phyloP scores from a whole-genome alignment of 2,797 vertebrate species.

The Babyrousa celebensis region DNA sequence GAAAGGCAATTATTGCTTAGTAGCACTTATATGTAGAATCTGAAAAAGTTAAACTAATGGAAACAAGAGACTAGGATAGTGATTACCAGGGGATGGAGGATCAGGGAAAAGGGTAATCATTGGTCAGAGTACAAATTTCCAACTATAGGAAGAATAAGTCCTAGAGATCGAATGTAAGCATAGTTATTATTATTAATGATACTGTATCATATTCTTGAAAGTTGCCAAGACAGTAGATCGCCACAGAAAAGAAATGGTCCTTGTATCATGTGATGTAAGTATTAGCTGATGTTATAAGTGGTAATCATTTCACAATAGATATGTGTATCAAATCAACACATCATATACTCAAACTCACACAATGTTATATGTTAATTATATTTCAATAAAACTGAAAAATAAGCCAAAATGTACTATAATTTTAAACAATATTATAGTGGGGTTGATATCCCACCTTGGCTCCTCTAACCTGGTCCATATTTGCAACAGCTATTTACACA shows the following conservation, averaged over 20 bases:
- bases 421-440: not conserved
- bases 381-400: not conserved
- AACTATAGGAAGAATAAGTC: not conserved
- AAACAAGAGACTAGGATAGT: not conserved
- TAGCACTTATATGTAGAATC: not conserved
- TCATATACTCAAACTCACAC: not conserved
- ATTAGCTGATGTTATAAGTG: not conserved
- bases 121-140: not conserved
- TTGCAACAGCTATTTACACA: not conserved
- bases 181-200: not conserved
- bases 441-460: not conserved
- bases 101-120: rapidly evolving
- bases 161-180: not conserved
- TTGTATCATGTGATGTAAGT: not conserved
- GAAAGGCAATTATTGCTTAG: not conserved
- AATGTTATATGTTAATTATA: not conserved
- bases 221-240: not conserved
- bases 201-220: not conserved
- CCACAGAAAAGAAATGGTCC: not conserved
- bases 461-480: not conserved
- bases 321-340: not conserved
- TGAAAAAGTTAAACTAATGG: not conserved
- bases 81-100: not conserved
- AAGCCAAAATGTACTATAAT: not conserved
- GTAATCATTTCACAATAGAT: not conserved